Evolutionary conservation across 1,140 invertebrate genomes (phyloP).

Genomic region (Leptoteleia sp.): DNA sequence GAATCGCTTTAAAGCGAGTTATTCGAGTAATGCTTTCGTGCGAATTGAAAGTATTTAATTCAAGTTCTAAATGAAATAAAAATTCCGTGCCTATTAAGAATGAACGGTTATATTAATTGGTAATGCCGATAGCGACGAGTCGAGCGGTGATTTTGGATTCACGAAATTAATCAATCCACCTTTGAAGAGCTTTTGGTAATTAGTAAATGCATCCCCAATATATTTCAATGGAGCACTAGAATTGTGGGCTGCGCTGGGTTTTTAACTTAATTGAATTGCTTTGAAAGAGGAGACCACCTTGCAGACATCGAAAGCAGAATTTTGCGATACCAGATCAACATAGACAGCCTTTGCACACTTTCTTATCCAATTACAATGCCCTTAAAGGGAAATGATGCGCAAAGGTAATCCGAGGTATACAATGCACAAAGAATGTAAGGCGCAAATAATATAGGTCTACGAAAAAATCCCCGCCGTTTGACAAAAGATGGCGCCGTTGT

Average conservation of each 20-base stretch:
- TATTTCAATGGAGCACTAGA: slow-evolving; percentile 49
- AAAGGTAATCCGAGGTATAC: no score
- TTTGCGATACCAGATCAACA: slow-evolving; percentile 20
- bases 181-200: slow-evolving; percentile 44
- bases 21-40: neutral
- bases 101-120: slow-evolving; percentile 25
- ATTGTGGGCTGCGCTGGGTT: slow-evolving; percentile 34
- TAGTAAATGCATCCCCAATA: slow-evolving; percentile 49
- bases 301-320: slow-evolving; percentile 34
- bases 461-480: no score
- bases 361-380: slow-evolving; percentile 32
- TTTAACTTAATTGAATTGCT: slow-evolving; percentile 60
- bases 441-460: no score
- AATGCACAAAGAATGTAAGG: no score
- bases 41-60: neutral
- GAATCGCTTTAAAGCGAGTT: neutral
- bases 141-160: slow-evolving; percentile 28
- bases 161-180: slow-evolving; percentile 29
- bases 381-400: slow-evolving; percentile 24
- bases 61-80: neutral
- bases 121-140: neutral
- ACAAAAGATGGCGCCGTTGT: no score
- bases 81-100: neutral
- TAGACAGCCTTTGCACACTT: slow-evolving; percentile 41
- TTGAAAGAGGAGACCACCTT: slow-evolving; percentile 47